Conservation (phyloP, 2,888 invertebrate species). For the Amblyjoppa proteus region DNA sequence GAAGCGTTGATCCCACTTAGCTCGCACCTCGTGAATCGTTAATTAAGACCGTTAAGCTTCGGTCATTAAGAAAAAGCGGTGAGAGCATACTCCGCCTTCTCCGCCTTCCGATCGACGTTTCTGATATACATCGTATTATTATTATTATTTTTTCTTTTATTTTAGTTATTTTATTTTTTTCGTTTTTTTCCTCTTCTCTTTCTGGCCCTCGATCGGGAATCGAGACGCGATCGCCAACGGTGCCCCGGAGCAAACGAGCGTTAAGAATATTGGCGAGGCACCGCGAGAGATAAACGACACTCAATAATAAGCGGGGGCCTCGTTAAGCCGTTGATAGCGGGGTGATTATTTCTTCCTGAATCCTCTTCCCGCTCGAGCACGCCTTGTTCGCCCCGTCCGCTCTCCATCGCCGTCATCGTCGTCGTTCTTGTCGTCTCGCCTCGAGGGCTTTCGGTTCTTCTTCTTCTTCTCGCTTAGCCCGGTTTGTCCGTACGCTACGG, state of each 20-base stretch:
- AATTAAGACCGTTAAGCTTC: slow-evolving; percentile 69
- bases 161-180: background rate
- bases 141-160: background rate
- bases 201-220: slow-evolving; percentile 25
- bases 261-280: slow-evolving; percentile 42
- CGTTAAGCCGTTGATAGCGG: slow-evolving; percentile 77
- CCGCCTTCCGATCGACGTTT: slow-evolving; percentile 19
- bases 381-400: slow-evolving; percentile 57
- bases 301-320: slow-evolving; percentile 76
- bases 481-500: slow-evolving; percentile 65
- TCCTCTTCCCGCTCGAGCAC: slow-evolving; percentile 66
- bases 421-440: slow-evolving; percentile 44
- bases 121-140: slow-evolving; percentile 33
- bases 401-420: slow-evolving; percentile 21
- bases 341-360: slow-evolving; percentile 76
- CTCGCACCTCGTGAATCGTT: slow-evolving; percentile 71
- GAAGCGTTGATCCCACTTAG: slow-evolving; percentile 64
- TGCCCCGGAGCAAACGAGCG: slow-evolving; percentile 15
- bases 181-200: background rate
- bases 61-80: slow-evolving; percentile 66
- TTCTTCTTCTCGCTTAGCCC: slow-evolving; percentile 59
- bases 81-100: slow-evolving; percentile 27
- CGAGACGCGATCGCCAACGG: slow-evolving; percentile 11
- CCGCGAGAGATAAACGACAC: slow-evolving; percentile 71
- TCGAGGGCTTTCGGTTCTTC: slow-evolving; percentile 73